Base-by-base conservation (phyloP, 2,888 invertebrate species). In the Glyphotaelius pellucidus region DNA sequence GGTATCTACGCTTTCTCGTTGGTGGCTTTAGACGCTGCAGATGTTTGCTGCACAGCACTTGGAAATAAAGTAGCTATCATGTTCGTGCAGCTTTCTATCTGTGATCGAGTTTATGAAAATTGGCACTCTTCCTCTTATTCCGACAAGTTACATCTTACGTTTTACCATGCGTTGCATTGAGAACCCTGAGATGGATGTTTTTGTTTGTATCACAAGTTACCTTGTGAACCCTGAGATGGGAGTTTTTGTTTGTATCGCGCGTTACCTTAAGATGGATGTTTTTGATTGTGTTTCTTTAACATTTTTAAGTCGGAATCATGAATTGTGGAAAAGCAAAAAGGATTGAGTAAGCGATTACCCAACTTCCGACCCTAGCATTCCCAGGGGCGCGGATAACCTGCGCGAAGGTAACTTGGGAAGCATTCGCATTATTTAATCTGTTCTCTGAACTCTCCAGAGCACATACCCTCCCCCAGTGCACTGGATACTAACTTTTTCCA, bases 11-110 rank as follows among this genome's bases (percentile, higher is more conserved):
- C 47, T 47, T 47, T 47, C 15, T 47, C 14, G 11, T 15, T 3
- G 14, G 47, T 47, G 47, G 47, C 14, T 47, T 47, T 47, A 15
- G 47, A 47, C 2, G 47, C 47, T 47, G 47, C 31, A 83, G 19
- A 32, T 19, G 15, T 83, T 32, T 32, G 35, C 32, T 83, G 31
- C 83, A 83, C 11, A 32, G 83, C 83, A 83, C 83, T 83, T 83
- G 32, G 83, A 83, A 83, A 83, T 83, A 83, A 83, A 83, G 83
- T 32, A 83, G 32, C 83, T 83, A 35, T 83, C 83, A 83, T 83
- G 15, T 81, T 19, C 81, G 81, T 14, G 32, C 19, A 83, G 4
- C 32, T 35, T 35, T 83, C 19, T 12, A 32, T 83, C 19, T 30
- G 31, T 7, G 9, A 32, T 31, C 15, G 11, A 83, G 83, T 35